These are phyloP conservation scores for Lithodes maja DNA, from an alignment of 2,888 invertebrate species.

Conservation along the genomic window DNA sequence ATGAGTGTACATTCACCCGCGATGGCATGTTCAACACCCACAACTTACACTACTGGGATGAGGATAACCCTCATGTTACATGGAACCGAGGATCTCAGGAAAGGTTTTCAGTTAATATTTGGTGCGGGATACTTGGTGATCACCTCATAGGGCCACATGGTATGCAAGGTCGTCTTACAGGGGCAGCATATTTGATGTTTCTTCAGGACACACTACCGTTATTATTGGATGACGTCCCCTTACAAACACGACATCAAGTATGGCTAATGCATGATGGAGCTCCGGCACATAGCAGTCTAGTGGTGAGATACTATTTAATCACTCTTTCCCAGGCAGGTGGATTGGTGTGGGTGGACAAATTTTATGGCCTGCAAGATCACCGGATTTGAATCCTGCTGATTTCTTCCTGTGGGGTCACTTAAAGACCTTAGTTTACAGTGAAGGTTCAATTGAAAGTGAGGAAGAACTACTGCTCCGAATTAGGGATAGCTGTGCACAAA, in stretches of 20 bases:
- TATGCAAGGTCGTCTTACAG: too few species aligned
- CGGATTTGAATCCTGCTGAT: slow-evolving; percentile 9
- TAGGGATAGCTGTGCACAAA: slow-evolving; percentile 2
- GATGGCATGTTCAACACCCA: too few species aligned
- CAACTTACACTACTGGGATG: too few species aligned
- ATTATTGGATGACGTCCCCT: background rate
- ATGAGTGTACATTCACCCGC: too few species aligned
- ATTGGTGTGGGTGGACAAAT: slow-evolving; percentile 18
- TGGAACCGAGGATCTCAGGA: too few species aligned
- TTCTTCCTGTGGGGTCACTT: slow-evolving; percentile 24
- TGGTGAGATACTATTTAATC: background rate
- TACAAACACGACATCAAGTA: slow-evolving; percentile 14
- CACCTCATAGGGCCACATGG: too few species aligned
- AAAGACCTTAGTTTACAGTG: slow-evolving; percentile 17
- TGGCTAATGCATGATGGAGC: slow-evolving; percentile 12
- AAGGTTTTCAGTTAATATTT: too few species aligned
- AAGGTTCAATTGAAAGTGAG: slow-evolving; percentile 1
- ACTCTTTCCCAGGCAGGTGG: slow-evolving; percentile 13
- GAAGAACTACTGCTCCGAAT: slow-evolving; percentile 11
- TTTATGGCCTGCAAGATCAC: slow-evolving; percentile 4
- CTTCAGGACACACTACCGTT: too few species aligned
- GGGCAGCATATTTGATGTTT: too few species aligned
- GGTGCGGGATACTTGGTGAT: too few species aligned
- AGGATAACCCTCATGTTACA: too few species aligned
- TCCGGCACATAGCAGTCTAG: slow-evolving; percentile 5